Evolutionary conservation across 2,888 invertebrate species (phyloP).

Genomic region (Drosophila yooni): DNA sequence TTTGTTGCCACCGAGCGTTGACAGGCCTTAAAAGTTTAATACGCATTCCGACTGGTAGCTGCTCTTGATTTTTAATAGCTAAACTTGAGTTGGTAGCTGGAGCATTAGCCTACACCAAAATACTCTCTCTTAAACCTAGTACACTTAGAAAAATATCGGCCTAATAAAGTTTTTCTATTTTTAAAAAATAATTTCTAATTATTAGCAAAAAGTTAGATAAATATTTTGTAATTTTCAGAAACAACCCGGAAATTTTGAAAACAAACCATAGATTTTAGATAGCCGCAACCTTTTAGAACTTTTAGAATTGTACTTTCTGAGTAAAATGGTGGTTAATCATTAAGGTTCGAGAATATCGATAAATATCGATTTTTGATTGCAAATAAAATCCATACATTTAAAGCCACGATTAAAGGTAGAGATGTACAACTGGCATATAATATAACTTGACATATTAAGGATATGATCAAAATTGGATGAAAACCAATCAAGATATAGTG

Average conservation of each 20-base stretch:
- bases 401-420: not conserved
- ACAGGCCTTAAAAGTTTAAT: slow-evolving; percentile 68
- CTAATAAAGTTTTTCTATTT: not conserved
- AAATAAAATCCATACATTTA: not conserved
- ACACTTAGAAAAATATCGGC: not conserved
- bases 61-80: slow-evolving; percentile 21
- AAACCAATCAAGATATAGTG: too few relatives aligned
- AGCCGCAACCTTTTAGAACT: too few relatives aligned
- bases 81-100: not conserved
- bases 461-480: not conserved
- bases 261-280: too few relatives aligned
- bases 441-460: not conserved
- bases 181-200: not conserved
- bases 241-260: too few relatives aligned
- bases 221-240: too few relatives aligned
- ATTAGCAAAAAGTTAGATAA: not conserved
- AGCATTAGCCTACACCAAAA: not conserved
- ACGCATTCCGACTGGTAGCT: slow-evolving; percentile 13
- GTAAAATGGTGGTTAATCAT: too few relatives aligned
- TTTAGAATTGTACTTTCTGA: too few relatives aligned
- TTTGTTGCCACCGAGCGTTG: slow-evolving; percentile 48
- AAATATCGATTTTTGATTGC: not conserved
- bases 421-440: not conserved
- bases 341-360: not conserved
- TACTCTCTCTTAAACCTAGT: not conserved